Evolutionary conservation across 2,797 vertebrate species (phyloP), one percentile per base, ranked within the genome.

Genomic region (Momotus momota): DNA sequence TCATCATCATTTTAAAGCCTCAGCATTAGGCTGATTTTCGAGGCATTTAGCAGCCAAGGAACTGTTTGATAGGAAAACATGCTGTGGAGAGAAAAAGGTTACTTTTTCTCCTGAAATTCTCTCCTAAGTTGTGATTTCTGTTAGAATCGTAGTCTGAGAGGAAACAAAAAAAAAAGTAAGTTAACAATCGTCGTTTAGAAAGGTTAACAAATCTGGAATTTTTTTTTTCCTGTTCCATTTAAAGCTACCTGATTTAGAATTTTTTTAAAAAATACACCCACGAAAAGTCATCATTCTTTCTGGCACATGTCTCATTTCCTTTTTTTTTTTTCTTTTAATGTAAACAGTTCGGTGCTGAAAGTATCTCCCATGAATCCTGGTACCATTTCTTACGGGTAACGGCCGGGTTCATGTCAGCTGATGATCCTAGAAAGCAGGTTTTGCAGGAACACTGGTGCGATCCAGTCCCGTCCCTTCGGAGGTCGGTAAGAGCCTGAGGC

Each of bases 391-490:
- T 61, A n/a, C 1, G 3, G 27, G 14, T 61, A 51, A 11, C 18
- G 60, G 25, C 13, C 48, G 55, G 61, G 38, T 41, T 64, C 1
- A 0, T 10, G n/a, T 31, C 25, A 61, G 21, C 25, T 91, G 35
- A n/a, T 10, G 14, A 31, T 38, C n/a, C 41, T 55, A 60, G 67
- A 48, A 69, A 29, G 35, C 25, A n/a, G 67, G 12, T 20, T 35
- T 40, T 46, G 21, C 19, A 35, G 64, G 25, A 46, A 29, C 14
- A 8, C 43, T 18, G 26, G 22, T 46, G 41, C 1, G 0, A 19
- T 70, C 51, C 51, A 0, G 0, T 41, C 49, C 45, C 0, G 0
- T 40, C 25, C 18, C 41, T n/a, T 25, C 6, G 6, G 52, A 61
- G 22, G 51, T 45, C 57, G 13, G 0, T 2, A 22, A 31, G 29